phyloP scores from a whole-genome alignment of 1,140 invertebrate genomes.

The Bicyclus anynana region DNA sequence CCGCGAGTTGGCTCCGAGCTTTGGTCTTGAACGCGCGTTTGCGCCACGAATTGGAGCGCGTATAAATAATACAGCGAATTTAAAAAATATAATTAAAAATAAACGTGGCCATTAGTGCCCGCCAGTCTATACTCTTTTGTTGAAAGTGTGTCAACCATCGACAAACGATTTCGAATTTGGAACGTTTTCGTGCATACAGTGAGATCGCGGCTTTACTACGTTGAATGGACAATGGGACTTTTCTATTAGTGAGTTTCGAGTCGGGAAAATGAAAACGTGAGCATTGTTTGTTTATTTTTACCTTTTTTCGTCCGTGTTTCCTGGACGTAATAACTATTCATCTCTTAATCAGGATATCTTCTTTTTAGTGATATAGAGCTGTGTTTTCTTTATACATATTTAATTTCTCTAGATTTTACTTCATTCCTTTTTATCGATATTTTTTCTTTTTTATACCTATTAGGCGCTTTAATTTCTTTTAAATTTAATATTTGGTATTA shows the following conservation, averaged over 20 bases:
- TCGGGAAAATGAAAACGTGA: constrained; percentile 71
- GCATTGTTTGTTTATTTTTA: constrained; percentile 31
- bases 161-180: constrained; percentile 25
- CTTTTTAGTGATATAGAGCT: too few species aligned
- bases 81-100: constrained; percentile 25
- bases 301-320: neutral
- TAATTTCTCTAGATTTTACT: too few species aligned
- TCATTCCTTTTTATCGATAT: too few species aligned
- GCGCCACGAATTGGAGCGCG: constrained; percentile 43
- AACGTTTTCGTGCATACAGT: constrained; percentile 35
- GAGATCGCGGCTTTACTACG: constrained; percentile 42
- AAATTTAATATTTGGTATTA: too few species aligned
- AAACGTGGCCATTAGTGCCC: constrained; percentile 16
- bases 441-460: too few species aligned
- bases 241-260: constrained; percentile 53
- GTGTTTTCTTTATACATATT: too few species aligned
- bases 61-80: constrained; percentile 29
- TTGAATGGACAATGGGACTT: constrained; percentile 55
- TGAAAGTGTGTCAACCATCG: constrained; percentile 26
- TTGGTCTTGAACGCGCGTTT: constrained; percentile 66
- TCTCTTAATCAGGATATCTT: too few species aligned
- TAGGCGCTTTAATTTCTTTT: too few species aligned
- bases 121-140: constrained; percentile 17
- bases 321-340: too few species aligned
- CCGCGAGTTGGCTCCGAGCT: constrained; percentile 64